A percentile compares a stretch with the other conserved stretches of the same genome.
Evolutionary conservation across 2,888 invertebrate species (phyloP).

Genomic region (Chaetogeoica ovagalla): DNA sequence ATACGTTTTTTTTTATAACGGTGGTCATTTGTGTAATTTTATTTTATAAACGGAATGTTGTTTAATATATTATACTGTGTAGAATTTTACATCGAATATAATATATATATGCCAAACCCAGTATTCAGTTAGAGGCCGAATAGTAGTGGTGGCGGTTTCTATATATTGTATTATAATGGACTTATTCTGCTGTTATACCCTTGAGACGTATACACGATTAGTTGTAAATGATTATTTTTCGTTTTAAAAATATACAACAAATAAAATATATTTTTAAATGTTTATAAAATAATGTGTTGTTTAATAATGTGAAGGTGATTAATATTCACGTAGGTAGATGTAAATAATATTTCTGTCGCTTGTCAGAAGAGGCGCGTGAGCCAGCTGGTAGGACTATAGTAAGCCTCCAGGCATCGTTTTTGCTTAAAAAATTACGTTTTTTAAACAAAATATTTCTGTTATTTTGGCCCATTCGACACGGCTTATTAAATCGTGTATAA

Average conservation of each 20-base stretch:
- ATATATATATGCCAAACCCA: background rate
- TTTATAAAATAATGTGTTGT: too few relatives aligned
- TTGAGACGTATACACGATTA: background rate
- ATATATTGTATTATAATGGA: background rate
- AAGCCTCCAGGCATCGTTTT: too few relatives aligned
- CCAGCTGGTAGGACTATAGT: too few relatives aligned
- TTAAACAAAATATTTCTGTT: background rate
- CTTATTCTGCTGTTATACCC: background rate
- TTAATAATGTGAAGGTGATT: too few relatives aligned
- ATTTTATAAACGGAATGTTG: background rate
- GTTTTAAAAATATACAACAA: background rate
- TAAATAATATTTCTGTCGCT: too few relatives aligned
- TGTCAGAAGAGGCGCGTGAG: too few relatives aligned
- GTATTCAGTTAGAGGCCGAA: background rate
- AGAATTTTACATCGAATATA: background rate
- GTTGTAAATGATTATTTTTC: background rate
- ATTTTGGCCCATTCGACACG: too few relatives aligned
- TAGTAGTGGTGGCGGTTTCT: background rate
- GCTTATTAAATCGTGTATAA: too few relatives aligned
- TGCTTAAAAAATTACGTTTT: background rate
- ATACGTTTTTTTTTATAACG: background rate
- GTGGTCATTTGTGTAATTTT: background rate
- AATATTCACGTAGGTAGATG: too few relatives aligned
- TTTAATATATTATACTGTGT: too few relatives aligned
- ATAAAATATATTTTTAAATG: too few relatives aligned